Conservation (phyloP, 1,140 invertebrate genomes). For the Prorops nasuta region DNA sequence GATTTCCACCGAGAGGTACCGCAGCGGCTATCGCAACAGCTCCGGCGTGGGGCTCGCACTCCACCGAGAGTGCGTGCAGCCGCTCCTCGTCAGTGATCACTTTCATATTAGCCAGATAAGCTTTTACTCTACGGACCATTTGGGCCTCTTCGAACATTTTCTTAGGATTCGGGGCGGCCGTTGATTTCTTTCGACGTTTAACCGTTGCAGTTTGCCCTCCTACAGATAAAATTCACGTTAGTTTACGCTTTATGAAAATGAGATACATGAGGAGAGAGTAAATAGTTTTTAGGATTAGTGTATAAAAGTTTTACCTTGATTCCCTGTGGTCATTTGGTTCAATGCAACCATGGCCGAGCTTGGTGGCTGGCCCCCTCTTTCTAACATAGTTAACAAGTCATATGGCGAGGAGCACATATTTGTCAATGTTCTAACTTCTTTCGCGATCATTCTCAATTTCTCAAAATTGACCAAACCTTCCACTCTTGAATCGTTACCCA, state of each 20-base stretch:
- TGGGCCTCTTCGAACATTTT: conserved; percentile 99
- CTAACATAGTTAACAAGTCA: conserved; percentile 80
- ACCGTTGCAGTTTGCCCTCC: conserved; percentile 71
- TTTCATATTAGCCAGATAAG: conserved; percentile 90
- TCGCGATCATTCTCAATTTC: conserved; percentile 97
- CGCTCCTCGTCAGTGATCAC: conserved; percentile 89
- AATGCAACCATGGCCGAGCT: conserved; percentile 85
- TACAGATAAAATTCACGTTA: conserved; percentile 28
- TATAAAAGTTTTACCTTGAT: conserved; percentile 53
- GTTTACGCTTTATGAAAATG: too few relatives aligned
- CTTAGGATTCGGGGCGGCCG: conserved; percentile 89
- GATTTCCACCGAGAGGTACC: conserved; percentile 53
- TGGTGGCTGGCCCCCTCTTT: conserved; percentile 80
- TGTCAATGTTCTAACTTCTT: conserved; percentile 90
- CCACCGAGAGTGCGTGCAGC: conserved; percentile 82
- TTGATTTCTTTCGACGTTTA: conserved; percentile 86
- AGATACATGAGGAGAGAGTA: too few relatives aligned
- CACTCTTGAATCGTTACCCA: conserved; percentile 93
- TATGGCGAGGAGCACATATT: conserved; percentile 96
- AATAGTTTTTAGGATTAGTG: too few relatives aligned
- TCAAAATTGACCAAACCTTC: conserved; percentile 97
- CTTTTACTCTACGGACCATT: conserved; percentile 94
- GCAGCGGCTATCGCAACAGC: conserved; percentile 59
- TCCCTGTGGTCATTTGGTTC: conserved; percentile 79
- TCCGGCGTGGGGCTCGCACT: conserved; percentile 78